Percentiles rank a stretch among this genome's conserved stretches.
phyloP scores from a whole-genome alignment of 2,888 invertebrate species.

The Sinhomidia bicolor region DNA sequence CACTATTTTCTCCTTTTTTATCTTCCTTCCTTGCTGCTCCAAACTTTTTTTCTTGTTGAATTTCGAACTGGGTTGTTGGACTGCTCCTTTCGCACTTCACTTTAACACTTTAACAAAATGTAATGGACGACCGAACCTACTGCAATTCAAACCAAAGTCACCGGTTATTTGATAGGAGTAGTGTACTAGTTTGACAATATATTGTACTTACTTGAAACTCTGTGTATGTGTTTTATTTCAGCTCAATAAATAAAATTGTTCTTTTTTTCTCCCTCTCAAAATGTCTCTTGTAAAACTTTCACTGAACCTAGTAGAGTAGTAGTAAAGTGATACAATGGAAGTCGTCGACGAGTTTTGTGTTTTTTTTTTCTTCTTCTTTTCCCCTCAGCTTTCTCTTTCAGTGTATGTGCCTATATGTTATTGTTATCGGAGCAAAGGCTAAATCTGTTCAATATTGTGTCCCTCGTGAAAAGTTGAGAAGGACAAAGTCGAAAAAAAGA shows the following conservation, averaged over 20 bases:
- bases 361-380: background rate
- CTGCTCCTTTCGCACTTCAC: slow-evolving; percentile 55
- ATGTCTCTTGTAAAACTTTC: slow-evolving; percentile 38
- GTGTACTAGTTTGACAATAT: slow-evolving; percentile 1
- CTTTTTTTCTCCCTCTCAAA: background rate
- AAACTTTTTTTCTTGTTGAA: background rate
- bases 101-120: slow-evolving; percentile 49
- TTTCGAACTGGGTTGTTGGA: no score
- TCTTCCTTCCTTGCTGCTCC: background rate
- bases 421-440: slow-evolving; percentile 50
- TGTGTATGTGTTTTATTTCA: no score
- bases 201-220: background rate
- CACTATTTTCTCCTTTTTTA: slow-evolving; percentile 7
- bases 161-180: background rate
- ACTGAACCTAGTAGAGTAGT: slow-evolving; percentile 11
- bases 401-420: background rate
- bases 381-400: background rate
- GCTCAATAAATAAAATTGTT: slow-evolving; percentile 22
- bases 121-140: background rate
- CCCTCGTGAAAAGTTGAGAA: slow-evolving; percentile 55
- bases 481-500: background rate
- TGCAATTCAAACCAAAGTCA: background rate
- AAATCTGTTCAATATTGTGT: slow-evolving; percentile 64
- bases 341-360: no score
- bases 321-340: slow-evolving; percentile 6